A percentile compares a stretch with the other conserved stretches of the same genome.
These are phyloP conservation scores for Pammene aurita DNA, from an alignment of 2,888 invertebrate genomes.

Conservation along the genomic window DNA sequence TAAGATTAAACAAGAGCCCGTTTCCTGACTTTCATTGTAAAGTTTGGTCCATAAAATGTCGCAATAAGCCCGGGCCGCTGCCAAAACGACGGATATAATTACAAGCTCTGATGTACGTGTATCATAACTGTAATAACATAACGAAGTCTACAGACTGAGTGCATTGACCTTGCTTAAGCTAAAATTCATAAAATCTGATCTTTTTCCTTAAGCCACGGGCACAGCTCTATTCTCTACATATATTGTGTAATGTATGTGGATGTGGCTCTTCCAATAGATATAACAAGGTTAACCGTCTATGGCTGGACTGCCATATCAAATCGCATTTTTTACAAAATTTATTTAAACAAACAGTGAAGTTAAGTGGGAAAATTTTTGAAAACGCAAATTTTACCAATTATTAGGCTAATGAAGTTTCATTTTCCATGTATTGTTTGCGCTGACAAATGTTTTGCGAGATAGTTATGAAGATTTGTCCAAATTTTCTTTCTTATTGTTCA, in stretches of 20 bases:
- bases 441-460: too few relatives aligned
- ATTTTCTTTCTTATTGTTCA: too few relatives aligned
- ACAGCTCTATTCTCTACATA: too few relatives aligned
- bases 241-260: too few relatives aligned
- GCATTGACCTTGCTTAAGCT: slow-evolving; percentile 11
- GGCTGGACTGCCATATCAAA: neutral
- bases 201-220: neutral
- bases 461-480: too few relatives aligned
- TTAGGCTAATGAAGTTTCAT: too few relatives aligned
- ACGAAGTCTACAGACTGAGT: neutral
- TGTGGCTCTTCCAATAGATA: too few relatives aligned
- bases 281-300: too few relatives aligned
- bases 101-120: slow-evolving; percentile 26
- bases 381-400: too few relatives aligned
- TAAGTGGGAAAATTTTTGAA: too few relatives aligned
- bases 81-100: slow-evolving; percentile 39
- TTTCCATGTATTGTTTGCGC: too few relatives aligned
- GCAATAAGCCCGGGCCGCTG: slow-evolving; percentile 36
- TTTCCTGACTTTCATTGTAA: slow-evolving; percentile 41
- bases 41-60: slow-evolving; percentile 38
- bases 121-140: neutral
- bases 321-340: neutral
- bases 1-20: slow-evolving; percentile 37
- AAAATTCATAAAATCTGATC: neutral
- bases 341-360: too few relatives aligned